A percentile compares a stretch with the other conserved stretches of the same genome.
Conservation (phyloP, 2,888 invertebrate species). For the Agrochola macilenta region DNA sequence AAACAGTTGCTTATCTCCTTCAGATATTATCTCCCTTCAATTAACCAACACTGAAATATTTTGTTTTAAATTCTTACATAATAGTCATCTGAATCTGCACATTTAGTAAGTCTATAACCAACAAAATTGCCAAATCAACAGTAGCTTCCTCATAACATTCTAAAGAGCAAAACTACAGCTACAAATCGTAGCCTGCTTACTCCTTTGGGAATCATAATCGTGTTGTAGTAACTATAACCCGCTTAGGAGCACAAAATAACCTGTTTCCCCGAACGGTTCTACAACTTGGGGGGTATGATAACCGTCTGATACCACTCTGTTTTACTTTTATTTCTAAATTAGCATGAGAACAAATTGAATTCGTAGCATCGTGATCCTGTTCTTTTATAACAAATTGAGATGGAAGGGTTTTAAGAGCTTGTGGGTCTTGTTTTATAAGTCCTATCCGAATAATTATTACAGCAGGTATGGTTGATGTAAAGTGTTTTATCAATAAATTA, state of each 20-base stretch:
- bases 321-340: constrained; percentile 67
- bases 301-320: constrained; percentile 58
- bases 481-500: constrained; percentile 37
- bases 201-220: constrained; percentile 52
- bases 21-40: not conserved
- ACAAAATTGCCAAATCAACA: not conserved
- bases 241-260: constrained; percentile 62
- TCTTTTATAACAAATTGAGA: constrained; percentile 41
- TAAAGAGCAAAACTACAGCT: constrained; percentile 8
- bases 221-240: constrained; percentile 51
- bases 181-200: constrained; percentile 54
- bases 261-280: constrained; percentile 62
- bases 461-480: constrained; percentile 16
- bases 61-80: not conserved
- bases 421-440: constrained; percentile 16
- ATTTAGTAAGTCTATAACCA: not conserved
- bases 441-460: constrained; percentile 32
- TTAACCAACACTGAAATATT: not conserved
- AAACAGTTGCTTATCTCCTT: not conserved
- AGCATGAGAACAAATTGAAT: constrained; percentile 69
- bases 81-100: not conserved
- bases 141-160: constrained; percentile 13
- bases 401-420: constrained; percentile 26
- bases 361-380: constrained; percentile 37
- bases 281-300: constrained; percentile 67